phyloP scores from a whole-genome alignment of 1,140 invertebrate species.

The Littorina saxatilis region DNA sequence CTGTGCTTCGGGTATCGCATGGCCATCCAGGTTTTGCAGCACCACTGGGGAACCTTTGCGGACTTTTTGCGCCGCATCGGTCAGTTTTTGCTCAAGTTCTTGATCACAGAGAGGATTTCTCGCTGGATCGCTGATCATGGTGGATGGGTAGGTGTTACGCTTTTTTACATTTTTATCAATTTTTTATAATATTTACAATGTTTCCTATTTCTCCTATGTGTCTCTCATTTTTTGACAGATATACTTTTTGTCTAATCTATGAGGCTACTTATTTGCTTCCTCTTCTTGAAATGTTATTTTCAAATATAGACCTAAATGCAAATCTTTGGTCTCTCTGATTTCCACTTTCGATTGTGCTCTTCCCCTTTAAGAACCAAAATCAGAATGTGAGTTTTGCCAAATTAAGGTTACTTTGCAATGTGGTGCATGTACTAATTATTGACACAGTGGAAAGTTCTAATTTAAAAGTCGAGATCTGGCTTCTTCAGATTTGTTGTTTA shows the following conservation, averaged over 20 bases:
- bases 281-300: too few species aligned
- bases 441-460: too few species aligned
- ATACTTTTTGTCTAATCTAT: not conserved
- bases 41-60: slow-evolving; percentile 46
- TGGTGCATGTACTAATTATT: too few species aligned
- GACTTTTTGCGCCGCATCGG: slow-evolving; percentile 64
- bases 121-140: slow-evolving; percentile 70
- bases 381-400: too few species aligned
- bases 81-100: slow-evolving; percentile 63
- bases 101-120: slow-evolving; percentile 62
- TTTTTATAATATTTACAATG: not conserved
- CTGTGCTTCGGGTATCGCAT: slow-evolving; percentile 71
- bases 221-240: not conserved
- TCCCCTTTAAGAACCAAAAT: too few species aligned
- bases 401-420: too few species aligned
- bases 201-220: not conserved
- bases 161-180: slow-evolving; percentile 16
- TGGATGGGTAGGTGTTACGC: slow-evolving; percentile 70
- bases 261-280: too few species aligned
- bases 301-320: too few species aligned
- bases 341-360: too few species aligned
- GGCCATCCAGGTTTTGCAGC: slow-evolving; percentile 57
- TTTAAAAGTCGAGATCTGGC: too few species aligned
- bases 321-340: too few species aligned
- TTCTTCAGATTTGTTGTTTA: too few species aligned